Evolutionary conservation across 1,140 invertebrate species (phyloP).

Genomic region (Drosophila pruinosa): DNA sequence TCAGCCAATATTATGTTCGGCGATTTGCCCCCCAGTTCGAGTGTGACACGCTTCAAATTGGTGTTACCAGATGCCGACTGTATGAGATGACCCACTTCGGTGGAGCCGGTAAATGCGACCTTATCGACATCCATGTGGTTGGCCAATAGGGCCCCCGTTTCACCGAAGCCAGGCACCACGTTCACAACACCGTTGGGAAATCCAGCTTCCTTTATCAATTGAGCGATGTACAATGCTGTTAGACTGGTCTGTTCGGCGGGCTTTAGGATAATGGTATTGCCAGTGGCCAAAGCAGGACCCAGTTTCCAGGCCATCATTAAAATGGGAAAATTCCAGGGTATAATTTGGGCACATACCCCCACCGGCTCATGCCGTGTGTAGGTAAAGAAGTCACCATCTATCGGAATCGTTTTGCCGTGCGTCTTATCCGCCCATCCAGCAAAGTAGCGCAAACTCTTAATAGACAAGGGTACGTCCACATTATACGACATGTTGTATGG

Average conservation of each 20-base stretch:
- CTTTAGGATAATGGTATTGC: conserved; percentile 96
- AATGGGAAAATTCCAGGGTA: conserved; percentile 99
- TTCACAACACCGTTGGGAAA: conserved; percentile 94
- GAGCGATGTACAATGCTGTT: conserved; percentile 94
- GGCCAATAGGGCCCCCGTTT: conserved; percentile 92
- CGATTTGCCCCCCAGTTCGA: conserved; percentile 98
- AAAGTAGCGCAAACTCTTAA: conserved; percentile 91
- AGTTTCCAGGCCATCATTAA: conserved; percentile 98
- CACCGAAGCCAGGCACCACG: conserved; percentile 94
- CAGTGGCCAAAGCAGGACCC: conserved; percentile 94
- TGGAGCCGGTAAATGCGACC: conserved; percentile 89
- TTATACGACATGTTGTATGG: conserved; percentile 89
- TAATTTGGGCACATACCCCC: conserved; percentile 98
- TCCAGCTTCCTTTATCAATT: conserved; percentile 93
- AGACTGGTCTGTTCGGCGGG: conserved; percentile 98
- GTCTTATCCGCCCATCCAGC: conserved; percentile 86
- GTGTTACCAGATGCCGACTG: conserved; percentile 90
- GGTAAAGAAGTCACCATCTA: conserved; percentile 93
- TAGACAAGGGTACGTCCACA: conserved; percentile 88
- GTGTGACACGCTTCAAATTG: conserved; percentile 94
- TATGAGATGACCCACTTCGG: conserved; percentile 94
- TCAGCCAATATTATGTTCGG: conserved; percentile 96
- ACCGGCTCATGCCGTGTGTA: conserved; percentile 98
- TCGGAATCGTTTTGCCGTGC: conserved; percentile 90
- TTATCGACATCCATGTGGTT: conserved; percentile 91